Evolutionary conservation across 2,113 vertebrate genomes (phyloP), one percentile per base, ranked within the genome.

Genomic region (Triplophysa rosa): DNA sequence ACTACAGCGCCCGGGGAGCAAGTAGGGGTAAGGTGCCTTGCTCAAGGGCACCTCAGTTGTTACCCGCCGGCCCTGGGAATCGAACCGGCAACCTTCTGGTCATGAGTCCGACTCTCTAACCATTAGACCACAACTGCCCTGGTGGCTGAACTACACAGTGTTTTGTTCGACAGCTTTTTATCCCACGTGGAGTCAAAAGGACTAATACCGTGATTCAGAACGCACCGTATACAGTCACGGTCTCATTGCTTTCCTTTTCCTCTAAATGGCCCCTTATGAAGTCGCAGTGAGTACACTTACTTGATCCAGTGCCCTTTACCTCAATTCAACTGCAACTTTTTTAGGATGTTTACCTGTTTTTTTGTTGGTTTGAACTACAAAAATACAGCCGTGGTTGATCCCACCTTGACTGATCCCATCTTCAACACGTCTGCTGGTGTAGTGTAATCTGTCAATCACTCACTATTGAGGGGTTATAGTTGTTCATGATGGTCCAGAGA

Each of bases 361-460:
- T 21, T 76, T 33, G 33, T 33, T 37, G 21, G 49, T 58, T 62
- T 21, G 45, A 70, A 45, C n/a, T 37, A 52, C 58, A 40, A n/a
- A 42, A 66, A 47, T 62, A 17, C 16, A 23, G n/a, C 33, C 5
- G 7, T 37, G 33, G 33, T 37, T 37, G 33, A 37, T 37, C 0
- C 6, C 33, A 37, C 33, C 33, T 37, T 45, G 8, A 63, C 42
- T 24, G 58, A 66, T 23, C 52, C 16, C 42, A 69, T 70, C 37
- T 47, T 11, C 58, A 49, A 45, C 42, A 40, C 24, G 45, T 56
- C 42, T 58, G n/a, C 56, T 23, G 21, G 0, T 33, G 24, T 19
- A 21, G 40, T 67, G 72, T 21, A 45, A 56, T 79, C 11, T 58
- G 77, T 82, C 77, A 52, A 33, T 84, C 77, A 66, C 71, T 75